Conservation (phyloP, 2,888 invertebrate species). For the Homarus gammarus region DNA sequence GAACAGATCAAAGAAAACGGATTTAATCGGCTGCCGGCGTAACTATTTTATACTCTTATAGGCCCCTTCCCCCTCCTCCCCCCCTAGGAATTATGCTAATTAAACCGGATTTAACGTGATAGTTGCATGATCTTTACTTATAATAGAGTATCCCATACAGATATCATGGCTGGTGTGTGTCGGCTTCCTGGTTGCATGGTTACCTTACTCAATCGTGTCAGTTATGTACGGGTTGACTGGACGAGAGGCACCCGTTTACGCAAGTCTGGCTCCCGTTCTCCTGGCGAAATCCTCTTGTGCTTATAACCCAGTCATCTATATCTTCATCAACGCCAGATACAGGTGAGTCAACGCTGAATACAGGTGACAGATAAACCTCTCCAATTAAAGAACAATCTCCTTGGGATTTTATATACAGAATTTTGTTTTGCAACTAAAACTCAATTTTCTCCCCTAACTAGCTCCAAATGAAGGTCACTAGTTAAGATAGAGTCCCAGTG, state of each 20-base stretch:
- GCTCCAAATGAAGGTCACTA: no score
- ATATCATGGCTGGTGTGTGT: constrained; percentile 75
- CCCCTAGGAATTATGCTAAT: not conserved
- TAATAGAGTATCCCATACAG: constrained; percentile 43
- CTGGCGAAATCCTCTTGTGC: constrained; percentile 77
- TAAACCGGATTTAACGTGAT: not conserved
- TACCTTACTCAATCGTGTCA: constrained; percentile 76
- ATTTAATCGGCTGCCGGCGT: no score
- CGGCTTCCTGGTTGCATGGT: constrained; percentile 76
- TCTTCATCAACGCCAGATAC: constrained; percentile 76
- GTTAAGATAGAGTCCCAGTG: no score
- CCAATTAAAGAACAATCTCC: no score
- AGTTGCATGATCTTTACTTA: not conserved
- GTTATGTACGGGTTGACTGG: constrained; percentile 72
- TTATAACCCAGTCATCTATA: constrained; percentile 77
- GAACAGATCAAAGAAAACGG: no score
- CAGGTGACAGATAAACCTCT: no score
- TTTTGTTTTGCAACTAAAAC: no score
- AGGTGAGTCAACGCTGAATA: constrained; percentile 75
- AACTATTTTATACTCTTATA: no score
- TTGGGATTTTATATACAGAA: no score
- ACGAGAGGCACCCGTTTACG: constrained; percentile 73
- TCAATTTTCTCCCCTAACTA: no score
- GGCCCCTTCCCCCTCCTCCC: not conserved
- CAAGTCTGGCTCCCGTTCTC: constrained; percentile 76